These are phyloP conservation scores for Pimephales promelas DNA, from an alignment of 2,113 vertebrate genomes.

Conservation along the genomic window DNA sequence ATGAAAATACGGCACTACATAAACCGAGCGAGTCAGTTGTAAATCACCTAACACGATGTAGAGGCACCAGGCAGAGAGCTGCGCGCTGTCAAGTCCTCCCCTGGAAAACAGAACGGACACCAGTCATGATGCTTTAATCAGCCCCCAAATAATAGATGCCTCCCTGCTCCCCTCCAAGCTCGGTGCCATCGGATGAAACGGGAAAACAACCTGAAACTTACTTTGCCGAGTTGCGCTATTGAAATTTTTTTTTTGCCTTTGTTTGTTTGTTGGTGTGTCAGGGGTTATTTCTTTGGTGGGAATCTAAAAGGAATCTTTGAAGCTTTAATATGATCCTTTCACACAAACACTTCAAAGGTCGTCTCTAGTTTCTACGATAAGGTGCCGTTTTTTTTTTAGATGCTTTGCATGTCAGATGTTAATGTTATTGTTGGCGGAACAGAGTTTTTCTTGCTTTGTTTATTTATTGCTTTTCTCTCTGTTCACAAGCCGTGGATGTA, in stretches of 20 bases:
- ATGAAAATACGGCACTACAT: conserved; percentile 80
- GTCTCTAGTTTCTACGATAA: conserved; percentile 70
- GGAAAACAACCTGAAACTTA: conserved; percentile 47
- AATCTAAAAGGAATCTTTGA: conserved; percentile 77
- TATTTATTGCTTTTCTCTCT: conserved; percentile 54
- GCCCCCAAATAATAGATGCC: conserved; percentile 74
- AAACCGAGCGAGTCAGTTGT: conserved; percentile 77
- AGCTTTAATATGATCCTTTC: conserved; percentile 73
- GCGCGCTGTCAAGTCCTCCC: conserved; percentile 75
- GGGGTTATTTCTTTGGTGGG: conserved; percentile 76
- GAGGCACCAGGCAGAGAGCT: conserved; percentile 77
- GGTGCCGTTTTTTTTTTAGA: conserved; percentile 57
- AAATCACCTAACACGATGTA: conserved; percentile 79
- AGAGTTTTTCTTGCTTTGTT: conserved; percentile 61
- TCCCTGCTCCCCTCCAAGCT: conserved; percentile 66
- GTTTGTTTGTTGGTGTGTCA: conserved; percentile 79
- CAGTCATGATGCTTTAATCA: conserved; percentile 81
- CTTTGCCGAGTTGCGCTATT: conserved; percentile 73
- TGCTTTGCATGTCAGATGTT: conserved; percentile 74
- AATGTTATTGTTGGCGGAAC: conserved; percentile 76
- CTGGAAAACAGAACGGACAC: conserved; percentile 77
- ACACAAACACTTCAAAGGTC: conserved; percentile 73
- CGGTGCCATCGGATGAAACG: conserved; percentile 57
- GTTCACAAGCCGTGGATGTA: conserved; percentile 64
- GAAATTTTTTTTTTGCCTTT: conserved; percentile 71